Conservation (phyloP, 2,888 invertebrate genomes). For the Agrilus biguttatus region DNA sequence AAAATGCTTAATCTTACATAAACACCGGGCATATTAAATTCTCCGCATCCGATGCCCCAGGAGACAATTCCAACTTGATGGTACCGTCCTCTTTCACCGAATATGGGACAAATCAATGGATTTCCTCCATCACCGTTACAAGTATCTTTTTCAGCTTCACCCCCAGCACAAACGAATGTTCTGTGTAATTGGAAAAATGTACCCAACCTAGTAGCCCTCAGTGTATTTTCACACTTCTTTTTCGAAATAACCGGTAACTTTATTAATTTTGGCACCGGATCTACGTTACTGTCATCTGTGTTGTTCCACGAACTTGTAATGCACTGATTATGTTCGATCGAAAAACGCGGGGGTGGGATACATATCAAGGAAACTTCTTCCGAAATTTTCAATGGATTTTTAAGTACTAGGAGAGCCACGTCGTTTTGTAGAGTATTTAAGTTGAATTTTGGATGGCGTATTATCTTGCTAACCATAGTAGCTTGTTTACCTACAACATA, state of each 20-base stretch:
- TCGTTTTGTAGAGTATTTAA: conserved; percentile 53
- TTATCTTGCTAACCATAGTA: conserved; percentile 37
- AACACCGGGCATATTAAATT: conserved; percentile 31
- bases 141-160: conserved; percentile 51
- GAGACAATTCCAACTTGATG: conserved; percentile 40
- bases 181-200: conserved; percentile 46
- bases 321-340: conserved; percentile 38
- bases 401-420: conserved; percentile 50
- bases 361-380: conserved; percentile 53
- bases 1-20: conserved; percentile 31
- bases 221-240: conserved; percentile 24
- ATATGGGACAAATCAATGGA: conserved; percentile 56
- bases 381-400: conserved; percentile 39
- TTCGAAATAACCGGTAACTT: conserved; percentile 48
- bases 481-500: conserved; percentile 41
- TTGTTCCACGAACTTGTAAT: conserved; percentile 57
- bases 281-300: conserved; percentile 29
- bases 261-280: conserved; percentile 42
- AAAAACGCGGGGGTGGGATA: conserved; percentile 35
- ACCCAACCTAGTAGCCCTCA: conserved; percentile 54
- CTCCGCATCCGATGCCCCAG: conserved; percentile 37
- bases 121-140: conserved; percentile 65
- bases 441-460: conserved; percentile 43
- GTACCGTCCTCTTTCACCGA: conserved; percentile 29
- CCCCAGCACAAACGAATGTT: conserved; percentile 66